Evolutionary conservation across 2,113 vertebrate species (phyloP).

Genomic region (Hystrix cristata): DNA sequence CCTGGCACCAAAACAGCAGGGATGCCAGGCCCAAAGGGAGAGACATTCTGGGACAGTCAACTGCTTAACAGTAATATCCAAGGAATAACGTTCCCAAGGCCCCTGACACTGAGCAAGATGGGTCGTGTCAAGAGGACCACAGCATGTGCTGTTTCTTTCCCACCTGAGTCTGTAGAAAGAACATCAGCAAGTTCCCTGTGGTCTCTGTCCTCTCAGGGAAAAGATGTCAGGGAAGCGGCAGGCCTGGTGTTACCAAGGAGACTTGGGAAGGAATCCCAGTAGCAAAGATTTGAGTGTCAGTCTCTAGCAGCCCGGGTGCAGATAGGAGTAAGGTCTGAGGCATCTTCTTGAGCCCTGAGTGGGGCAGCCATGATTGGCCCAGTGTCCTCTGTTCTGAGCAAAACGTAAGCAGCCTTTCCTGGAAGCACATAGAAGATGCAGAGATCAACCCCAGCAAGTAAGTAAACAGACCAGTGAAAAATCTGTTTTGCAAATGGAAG

Average conservation of each 20-base stretch:
- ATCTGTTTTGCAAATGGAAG: not conserved
- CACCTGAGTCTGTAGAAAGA: not conserved
- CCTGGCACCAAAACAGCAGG: not conserved
- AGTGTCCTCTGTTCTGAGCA: not conserved
- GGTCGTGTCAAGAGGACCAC: not conserved
- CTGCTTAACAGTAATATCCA: not conserved
- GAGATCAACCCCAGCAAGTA: constrained; percentile 28
- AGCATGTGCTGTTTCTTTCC: not conserved
- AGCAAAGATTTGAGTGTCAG: not conserved
- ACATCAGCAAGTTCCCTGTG: not conserved
- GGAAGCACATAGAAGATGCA: constrained; percentile 1
- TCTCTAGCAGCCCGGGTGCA: not conserved
- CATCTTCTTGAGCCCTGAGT: not conserved
- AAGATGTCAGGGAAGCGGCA: not conserved
- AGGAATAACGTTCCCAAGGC: not conserved
- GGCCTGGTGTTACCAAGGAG: not conserved
- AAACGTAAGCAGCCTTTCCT: not conserved
- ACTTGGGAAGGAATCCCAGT: not conserved
- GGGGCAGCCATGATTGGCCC: not conserved
- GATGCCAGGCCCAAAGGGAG: not conserved
- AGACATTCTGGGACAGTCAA: not conserved
- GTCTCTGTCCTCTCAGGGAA: not conserved
- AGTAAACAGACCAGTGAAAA: not conserved
- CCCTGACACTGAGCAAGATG: not conserved
- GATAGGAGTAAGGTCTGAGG: not conserved